phyloP scores from a whole-genome alignment of 2,113 vertebrate species.

The Psettodes erumei region DNA sequence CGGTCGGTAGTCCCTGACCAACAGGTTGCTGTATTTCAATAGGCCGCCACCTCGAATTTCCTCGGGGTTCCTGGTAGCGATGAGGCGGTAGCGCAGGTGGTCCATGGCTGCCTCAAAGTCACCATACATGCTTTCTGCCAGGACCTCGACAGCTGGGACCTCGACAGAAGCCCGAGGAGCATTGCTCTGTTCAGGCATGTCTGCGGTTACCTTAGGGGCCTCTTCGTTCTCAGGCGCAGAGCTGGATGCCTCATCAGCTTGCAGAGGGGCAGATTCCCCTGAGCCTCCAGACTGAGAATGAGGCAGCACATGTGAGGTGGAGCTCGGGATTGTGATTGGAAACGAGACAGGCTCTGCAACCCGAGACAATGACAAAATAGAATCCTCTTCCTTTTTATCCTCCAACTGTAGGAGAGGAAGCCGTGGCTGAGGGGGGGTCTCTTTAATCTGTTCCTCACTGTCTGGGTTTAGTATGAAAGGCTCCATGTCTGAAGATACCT shows the following conservation, averaged over 20 bases:
- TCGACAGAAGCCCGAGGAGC: conserved; percentile 41
- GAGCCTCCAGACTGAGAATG: conserved; percentile 34
- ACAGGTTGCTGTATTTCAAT: conserved; percentile 95
- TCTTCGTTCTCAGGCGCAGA: conserved; percentile 58
- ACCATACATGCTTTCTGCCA: conserved; percentile 97
- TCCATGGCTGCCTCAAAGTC: conserved; percentile 93
- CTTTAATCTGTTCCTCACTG: conserved; percentile 49
- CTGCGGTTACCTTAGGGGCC: conserved; percentile 30
- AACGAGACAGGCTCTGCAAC: conserved; percentile 72
- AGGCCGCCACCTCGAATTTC: conserved; percentile 96
- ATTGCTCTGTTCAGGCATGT: conserved; percentile 49
- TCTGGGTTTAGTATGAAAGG: conserved; percentile 66
- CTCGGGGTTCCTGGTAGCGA: conserved; percentile 93
- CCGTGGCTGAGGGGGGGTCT: conserved; percentile 51
- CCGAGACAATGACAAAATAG: conserved; percentile 51
- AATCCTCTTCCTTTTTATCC: conserved; percentile 55
- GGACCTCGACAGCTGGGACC: conserved; percentile 80
- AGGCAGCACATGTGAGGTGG: conserved; percentile 55
- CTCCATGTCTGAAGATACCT: conserved; percentile 68
- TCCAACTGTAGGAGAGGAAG: conserved; percentile 55
- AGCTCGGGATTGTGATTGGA: conserved; percentile 69
- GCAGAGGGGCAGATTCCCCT: conserved; percentile 38
- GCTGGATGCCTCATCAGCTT: conserved; percentile 33
- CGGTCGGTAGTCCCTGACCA: conserved; percentile 94
- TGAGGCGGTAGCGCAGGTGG: conserved; percentile 91